These are phyloP conservation scores for Xyrichtys novacula DNA, from an alignment of 2,797 vertebrate species.

Conservation along the genomic window DNA sequence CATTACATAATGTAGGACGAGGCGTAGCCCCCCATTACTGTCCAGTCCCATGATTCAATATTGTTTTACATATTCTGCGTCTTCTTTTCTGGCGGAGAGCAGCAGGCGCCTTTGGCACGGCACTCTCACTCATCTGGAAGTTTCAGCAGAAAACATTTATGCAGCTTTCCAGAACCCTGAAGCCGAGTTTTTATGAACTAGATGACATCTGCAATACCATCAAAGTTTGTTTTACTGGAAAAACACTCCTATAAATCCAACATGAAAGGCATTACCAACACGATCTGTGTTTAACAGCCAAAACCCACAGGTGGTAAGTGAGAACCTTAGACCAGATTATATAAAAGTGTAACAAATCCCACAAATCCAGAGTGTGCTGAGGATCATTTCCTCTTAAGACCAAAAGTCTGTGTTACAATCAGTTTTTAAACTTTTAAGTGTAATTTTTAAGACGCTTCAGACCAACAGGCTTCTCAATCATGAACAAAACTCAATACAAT, in stretches of 20 bases:
- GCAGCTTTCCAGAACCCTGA: not conserved
- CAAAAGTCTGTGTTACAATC: too few species aligned
- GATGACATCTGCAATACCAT: not conserved
- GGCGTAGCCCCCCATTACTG: not conserved
- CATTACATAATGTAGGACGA: not conserved
- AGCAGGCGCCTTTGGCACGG: not conserved
- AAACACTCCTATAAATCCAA: not conserved
- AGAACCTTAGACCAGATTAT: not conserved
- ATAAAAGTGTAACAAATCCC: not conserved
- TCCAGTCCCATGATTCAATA: not conserved
- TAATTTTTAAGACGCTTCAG: too few species aligned
- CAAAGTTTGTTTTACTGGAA: not conserved
- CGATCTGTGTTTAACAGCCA: not conserved
- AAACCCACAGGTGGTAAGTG: not conserved
- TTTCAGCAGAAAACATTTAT: not conserved
- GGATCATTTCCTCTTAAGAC: not conserved
- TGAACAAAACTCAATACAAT: too few species aligned
- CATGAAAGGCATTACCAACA: not conserved
- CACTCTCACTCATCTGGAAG: not conserved
- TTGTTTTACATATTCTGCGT: not conserved
- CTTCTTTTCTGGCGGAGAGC: not conserved
- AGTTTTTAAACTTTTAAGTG: too few species aligned
- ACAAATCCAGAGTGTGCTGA: not conserved
- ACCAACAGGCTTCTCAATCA: too few species aligned
- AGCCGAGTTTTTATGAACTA: not conserved